Evolutionary conservation across 2,888 invertebrate species (phyloP).

Genomic region (Linnaemya vulpina): DNA sequence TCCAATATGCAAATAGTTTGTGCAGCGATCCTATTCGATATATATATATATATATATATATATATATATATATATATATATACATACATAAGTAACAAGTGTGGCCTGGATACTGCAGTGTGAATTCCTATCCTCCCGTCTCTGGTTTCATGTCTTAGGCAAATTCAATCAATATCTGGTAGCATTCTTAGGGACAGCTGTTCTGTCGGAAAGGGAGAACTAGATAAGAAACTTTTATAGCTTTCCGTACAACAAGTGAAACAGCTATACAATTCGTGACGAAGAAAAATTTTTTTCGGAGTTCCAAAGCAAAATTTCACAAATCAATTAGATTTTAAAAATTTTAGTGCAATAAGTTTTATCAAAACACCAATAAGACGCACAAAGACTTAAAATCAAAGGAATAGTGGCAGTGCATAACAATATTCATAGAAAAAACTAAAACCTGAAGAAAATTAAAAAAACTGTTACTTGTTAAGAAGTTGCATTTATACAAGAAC

Average conservation of each 20-base stretch:
- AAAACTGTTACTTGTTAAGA: not conserved
- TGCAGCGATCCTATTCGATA: too few species aligned
- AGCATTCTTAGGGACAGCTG: conserved; percentile 30
- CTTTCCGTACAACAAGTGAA: conserved; percentile 42
- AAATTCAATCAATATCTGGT: conserved; percentile 16
- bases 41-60: too few species aligned
- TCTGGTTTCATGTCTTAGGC: not conserved
- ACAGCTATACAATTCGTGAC: conserved; percentile 52
- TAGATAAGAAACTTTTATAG: not conserved
- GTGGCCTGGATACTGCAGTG: too few species aligned
- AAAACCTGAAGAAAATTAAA: conserved; percentile 12
- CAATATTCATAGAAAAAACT: not conserved
- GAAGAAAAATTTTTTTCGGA: conserved; percentile 54
- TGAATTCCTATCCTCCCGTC: not conserved
- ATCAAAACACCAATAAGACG: conserved; percentile 3
- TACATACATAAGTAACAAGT: too few species aligned
- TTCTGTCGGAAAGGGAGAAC: conserved; percentile 32
- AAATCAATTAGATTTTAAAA: conserved; percentile 46
- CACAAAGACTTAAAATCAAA: conserved; percentile 16
- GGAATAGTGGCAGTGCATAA: not conserved
- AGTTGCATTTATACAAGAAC: conserved; percentile 32
- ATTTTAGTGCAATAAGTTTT: conserved; percentile 17
- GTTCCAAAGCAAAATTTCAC: conserved; percentile 40
- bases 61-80: too few species aligned
- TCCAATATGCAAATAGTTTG: too few species aligned